Percentiles rank a stretch among this genome's conserved stretches.
Conservation (phyloP, 2,888 invertebrate species). For the Synanthedon andrenaeformis region DNA sequence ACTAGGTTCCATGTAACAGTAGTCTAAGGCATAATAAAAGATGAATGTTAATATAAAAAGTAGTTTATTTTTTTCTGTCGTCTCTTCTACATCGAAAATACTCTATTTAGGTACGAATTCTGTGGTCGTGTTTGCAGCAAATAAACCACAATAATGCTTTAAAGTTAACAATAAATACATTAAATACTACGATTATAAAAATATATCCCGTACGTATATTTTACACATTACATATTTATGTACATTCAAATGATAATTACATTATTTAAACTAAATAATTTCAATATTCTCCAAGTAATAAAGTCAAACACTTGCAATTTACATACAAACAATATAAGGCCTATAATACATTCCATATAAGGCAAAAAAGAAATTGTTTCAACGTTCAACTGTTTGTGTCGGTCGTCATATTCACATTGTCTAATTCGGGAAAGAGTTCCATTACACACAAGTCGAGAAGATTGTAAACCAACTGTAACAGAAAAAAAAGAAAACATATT, state of each 20-base stretch:
- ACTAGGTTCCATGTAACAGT: no score
- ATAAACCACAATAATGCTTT: conserved; percentile 6
- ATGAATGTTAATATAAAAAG: conserved; percentile 6
- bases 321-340: conserved; percentile 12
- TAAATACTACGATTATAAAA: conserved; percentile 39
- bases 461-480: conserved; percentile 77
- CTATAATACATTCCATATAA: conserved; percentile 4
- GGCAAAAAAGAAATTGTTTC: conserved; percentile 1
- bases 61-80: conserved; percentile 30
- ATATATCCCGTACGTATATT: conserved; percentile 27
- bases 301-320: conserved; percentile 17
- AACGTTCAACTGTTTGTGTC: neutral
- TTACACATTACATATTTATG: conserved; percentile 25
- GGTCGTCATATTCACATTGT: conserved; percentile 2
- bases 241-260: conserved; percentile 31
- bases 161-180: conserved; percentile 14
- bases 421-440: conserved; percentile 82
- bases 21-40: conserved; percentile 6
- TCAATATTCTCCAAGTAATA: neutral
- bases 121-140: conserved; percentile 9
- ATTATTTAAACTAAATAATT: conserved; percentile 7
- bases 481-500: conserved; percentile 7
- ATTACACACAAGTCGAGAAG: conserved; percentile 80
- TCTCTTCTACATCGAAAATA: conserved; percentile 33
- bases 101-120: conserved; percentile 16